phyloP scores from a whole-genome alignment of 2,888 invertebrate species.

The Eutolmus rufibarbis region DNA sequence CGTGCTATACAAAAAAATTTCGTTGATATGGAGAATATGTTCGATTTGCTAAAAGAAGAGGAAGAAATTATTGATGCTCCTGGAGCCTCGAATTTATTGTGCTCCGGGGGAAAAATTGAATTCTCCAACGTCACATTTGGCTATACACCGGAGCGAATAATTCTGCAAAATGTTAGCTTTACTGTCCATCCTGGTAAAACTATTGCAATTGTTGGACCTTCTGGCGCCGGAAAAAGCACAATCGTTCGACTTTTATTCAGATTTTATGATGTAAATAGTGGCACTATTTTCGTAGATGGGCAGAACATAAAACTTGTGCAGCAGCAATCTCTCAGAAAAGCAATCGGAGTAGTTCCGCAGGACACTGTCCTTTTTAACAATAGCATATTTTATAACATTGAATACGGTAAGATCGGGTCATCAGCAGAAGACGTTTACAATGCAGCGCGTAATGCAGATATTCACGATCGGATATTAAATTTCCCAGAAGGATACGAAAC shows the following conservation, averaged over 20 bases:
- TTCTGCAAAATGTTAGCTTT: constrained; percentile 81
- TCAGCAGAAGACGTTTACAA: constrained; percentile 82
- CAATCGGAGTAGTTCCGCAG: constrained; percentile 95
- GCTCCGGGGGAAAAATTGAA: constrained; percentile 76
- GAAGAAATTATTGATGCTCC: constrained; percentile 86
- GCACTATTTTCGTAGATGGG: constrained; percentile 86
- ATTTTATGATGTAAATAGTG: constrained; percentile 93
- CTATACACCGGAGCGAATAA: constrained; percentile 79
- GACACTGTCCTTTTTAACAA: constrained; percentile 96
- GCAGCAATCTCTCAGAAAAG: constrained; percentile 81
- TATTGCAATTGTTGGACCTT: constrained; percentile 85
- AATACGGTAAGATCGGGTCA: constrained; percentile 85
- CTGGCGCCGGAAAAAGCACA: constrained; percentile 95
- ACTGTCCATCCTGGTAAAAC: constrained; percentile 84
- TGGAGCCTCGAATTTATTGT: constrained; percentile 74
- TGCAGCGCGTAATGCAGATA: constrained; percentile 91
- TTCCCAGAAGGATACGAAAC: constrained; percentile 91
- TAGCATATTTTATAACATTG: constrained; percentile 92
- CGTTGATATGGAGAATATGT: constrained; percentile 99
- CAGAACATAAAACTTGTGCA: constrained; percentile 87
- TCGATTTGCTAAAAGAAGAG: constrained; percentile 87
- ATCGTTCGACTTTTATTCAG: constrained; percentile 93
- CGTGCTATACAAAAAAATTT: constrained; percentile 97
- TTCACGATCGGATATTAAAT: constrained; percentile 88
- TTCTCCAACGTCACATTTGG: constrained; percentile 91